Evolutionary conservation across 2,888 invertebrate species (phyloP).

Genomic region (Caenorhabditis afra): DNA sequence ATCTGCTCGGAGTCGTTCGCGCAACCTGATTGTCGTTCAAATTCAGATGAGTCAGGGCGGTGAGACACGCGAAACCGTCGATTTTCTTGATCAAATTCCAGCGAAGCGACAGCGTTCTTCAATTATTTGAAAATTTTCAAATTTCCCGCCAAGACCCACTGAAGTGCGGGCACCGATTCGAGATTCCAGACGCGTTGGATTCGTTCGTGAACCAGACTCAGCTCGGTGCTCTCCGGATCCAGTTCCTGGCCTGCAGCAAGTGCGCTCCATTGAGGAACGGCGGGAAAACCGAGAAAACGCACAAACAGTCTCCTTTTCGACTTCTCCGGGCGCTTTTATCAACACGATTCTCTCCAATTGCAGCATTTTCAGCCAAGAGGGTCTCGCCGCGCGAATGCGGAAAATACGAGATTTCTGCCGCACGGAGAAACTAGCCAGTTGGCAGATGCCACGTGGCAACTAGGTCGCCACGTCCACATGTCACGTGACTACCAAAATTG

Average conservation of each 20-base stretch:
- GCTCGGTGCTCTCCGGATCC: slow-evolving; percentile 25
- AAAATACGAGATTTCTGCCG: neutral
- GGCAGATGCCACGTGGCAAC: too few species aligned
- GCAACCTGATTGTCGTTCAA: slow-evolving; percentile 96
- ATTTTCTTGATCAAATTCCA: slow-evolving; percentile 97
- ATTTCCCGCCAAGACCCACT: slow-evolving; percentile 15
- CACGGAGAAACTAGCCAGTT: too few species aligned
- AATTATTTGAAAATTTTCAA: neutral
- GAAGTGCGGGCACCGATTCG: slow-evolving; percentile 33
- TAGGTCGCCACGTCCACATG: neutral
- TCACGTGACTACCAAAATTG: neutral
- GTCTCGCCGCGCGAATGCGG: neutral
- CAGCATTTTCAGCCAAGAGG: slow-evolving; percentile 24
- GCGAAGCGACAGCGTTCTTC: slow-evolving; percentile 81
- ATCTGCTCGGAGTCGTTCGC: too few species aligned
- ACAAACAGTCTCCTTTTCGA: slow-evolving; percentile 58
- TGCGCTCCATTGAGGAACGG: too few species aligned
- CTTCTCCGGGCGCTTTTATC: slow-evolving; percentile 57
- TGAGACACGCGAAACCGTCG: slow-evolving; percentile 88
- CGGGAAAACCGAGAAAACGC: neutral
- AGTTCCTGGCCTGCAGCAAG: slow-evolving; percentile 19
- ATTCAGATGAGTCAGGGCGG: slow-evolving; percentile 88
- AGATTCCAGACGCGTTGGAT: slow-evolving; percentile 40
- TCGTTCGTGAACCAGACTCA: slow-evolving; percentile 56
- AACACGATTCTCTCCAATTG: slow-evolving; percentile 51